Evolutionary conservation across 2,888 invertebrate genomes (phyloP).

Genomic region (Lapara coniferarum): DNA sequence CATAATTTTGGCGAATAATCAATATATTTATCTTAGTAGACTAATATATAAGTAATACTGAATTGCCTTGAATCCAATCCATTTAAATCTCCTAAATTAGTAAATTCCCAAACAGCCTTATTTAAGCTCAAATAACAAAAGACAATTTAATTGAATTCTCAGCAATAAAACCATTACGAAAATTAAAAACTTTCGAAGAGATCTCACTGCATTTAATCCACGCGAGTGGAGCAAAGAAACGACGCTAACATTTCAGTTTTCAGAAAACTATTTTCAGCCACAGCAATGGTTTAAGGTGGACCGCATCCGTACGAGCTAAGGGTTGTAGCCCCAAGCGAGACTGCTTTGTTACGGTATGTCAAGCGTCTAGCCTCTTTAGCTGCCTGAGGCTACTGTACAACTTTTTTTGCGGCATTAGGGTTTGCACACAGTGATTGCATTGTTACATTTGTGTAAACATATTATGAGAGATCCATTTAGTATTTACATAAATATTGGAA

Average conservation of each 20-base stretch:
- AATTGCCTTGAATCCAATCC: too few relatives aligned
- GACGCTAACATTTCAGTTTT: slow-evolving; percentile 3
- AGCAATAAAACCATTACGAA: background rate
- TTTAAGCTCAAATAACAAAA: background rate
- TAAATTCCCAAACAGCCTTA: background rate
- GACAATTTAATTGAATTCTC: slow-evolving; percentile 1
- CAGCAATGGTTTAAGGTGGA: slow-evolving; percentile 20
- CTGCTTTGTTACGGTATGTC: slow-evolving; percentile 20
- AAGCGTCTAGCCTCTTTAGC: slow-evolving; percentile 1
- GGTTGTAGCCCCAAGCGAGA: slow-evolving; percentile 3
- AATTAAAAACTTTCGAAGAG: background rate
- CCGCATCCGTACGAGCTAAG: slow-evolving; percentile 4
- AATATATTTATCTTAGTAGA: too few relatives aligned
- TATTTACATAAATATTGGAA: too few relatives aligned
- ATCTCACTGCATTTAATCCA: slow-evolving; percentile 13
- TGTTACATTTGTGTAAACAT: background rate
- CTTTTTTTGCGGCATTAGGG: background rate
- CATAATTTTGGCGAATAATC: too few relatives aligned
- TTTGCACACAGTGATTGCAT: background rate
- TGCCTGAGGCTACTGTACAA: background rate
- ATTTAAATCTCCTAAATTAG: too few relatives aligned
- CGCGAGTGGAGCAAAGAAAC: slow-evolving; percentile 13
- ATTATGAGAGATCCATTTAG: background rate
- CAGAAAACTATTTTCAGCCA: slow-evolving; percentile 9
- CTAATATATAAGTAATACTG: too few relatives aligned